Conservation (phyloP, 2,113 vertebrate species). For the Lipotes vexillifer region DNA sequence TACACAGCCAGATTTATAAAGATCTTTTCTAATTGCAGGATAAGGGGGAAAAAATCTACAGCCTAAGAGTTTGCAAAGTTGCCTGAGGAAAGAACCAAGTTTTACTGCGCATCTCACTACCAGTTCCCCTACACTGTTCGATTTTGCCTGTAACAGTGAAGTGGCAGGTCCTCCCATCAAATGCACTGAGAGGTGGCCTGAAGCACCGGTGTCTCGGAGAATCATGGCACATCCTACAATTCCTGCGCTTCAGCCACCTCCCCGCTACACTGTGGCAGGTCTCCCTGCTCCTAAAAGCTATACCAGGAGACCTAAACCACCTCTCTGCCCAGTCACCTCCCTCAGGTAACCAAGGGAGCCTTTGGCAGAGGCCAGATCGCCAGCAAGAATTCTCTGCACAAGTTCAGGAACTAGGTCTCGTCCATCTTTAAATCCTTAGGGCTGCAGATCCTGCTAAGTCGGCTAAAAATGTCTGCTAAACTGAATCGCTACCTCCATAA, state of each 20-base stretch:
- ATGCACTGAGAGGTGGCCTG: neutral
- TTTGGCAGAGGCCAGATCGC: neutral
- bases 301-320: no score
- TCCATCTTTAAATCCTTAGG: neutral
- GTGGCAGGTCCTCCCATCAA: neutral
- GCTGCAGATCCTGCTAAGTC: neutral
- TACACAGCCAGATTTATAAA: neutral
- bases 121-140: neutral
- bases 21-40: neutral
- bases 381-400: neutral
- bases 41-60: neutral
- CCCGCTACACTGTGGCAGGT: rapidly evolving
- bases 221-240: rapidly evolving
- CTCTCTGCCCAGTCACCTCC: neutral
- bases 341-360: neutral
- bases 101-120: no score
- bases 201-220: neutral
- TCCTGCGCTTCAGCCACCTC: neutral
- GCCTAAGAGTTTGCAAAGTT: neutral
- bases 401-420: neutral
- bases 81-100: neutral
- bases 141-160: neutral
- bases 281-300: neutral
- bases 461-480: neutral
- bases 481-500: neutral